phyloP scores from a whole-genome alignment of 2,888 invertebrate genomes.

The Seira musarum region DNA sequence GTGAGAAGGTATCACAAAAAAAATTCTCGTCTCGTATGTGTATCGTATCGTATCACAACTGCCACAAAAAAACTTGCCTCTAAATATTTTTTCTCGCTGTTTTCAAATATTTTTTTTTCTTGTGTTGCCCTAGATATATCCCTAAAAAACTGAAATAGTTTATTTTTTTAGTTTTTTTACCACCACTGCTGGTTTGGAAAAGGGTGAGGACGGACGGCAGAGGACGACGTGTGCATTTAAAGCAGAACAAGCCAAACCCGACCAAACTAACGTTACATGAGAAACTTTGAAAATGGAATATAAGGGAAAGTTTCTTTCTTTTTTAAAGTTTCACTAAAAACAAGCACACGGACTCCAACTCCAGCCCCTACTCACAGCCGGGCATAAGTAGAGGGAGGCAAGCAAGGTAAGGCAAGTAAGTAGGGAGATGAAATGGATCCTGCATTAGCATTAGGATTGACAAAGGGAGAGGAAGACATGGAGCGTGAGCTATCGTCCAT shows the following conservation, averaged over 20 bases:
- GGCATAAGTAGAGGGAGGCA: too few relatives aligned
- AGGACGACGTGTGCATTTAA: conserved; percentile 15
- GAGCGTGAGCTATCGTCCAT: conserved; percentile 37
- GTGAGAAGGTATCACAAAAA: conserved; percentile 13
- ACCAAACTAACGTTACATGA: neutral
- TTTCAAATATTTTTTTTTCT: neutral
- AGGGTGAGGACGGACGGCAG: neutral
- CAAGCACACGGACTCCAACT: too few relatives aligned
- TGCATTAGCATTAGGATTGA: neutral
- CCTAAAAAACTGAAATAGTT: neutral
- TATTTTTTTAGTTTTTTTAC: neutral
- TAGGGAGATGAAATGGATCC: too few relatives aligned
- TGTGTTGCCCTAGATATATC: neutral
- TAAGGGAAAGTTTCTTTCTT: neutral
- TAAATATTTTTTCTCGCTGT: too few relatives aligned
- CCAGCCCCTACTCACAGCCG: too few relatives aligned
- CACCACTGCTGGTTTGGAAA: neutral
- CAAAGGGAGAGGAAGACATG: conserved; percentile 9
- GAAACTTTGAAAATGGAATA: neutral
- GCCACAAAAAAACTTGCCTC: conserved; percentile 12
- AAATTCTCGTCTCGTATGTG: neutral
- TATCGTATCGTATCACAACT: conserved; percentile 15
- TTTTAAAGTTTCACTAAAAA: neutral
- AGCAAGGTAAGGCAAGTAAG: too few relatives aligned
- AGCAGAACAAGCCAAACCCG: neutral